A percentile compares a stretch with the other conserved stretches of the same genome.
Conservation (phyloP, 1,140 invertebrate genomes). For the Euura lappo region DNA sequence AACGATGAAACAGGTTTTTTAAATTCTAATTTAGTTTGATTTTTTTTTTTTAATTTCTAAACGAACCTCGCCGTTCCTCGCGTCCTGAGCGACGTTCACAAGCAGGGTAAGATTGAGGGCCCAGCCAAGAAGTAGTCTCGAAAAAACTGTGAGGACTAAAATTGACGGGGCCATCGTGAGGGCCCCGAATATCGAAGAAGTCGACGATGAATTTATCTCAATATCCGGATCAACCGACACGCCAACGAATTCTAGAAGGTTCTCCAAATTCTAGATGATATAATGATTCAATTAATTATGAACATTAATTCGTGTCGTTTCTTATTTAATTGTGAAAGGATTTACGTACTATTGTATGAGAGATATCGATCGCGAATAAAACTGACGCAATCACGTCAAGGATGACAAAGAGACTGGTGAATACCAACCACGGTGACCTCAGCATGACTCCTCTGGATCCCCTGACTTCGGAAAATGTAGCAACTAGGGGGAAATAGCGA, state of each 20-base stretch:
- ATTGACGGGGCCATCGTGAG: slow-evolving; percentile 7
- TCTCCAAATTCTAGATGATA: background rate
- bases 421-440: background rate
- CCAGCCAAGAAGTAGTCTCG: background rate
- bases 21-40: no score
- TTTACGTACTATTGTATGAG: background rate
- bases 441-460: background rate
- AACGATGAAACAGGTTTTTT: no score
- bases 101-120: slow-evolving; percentile 1
- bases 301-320: background rate
- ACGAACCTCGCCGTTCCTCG: background rate
- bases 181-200: background rate
- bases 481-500: background rate
- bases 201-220: background rate
- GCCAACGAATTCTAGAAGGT: background rate
- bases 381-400: background rate
- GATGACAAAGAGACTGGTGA: background rate
- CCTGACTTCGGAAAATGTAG: background rate
- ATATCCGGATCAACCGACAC: background rate
- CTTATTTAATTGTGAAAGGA: background rate
- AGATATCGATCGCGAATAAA: background rate
- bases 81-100: slow-evolving; percentile 4
- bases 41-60: background rate
- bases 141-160: background rate
- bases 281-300: background rate